Base-by-base conservation (phyloP, 2,113 vertebrate species). In the Hyperopisus bebe region DNA sequence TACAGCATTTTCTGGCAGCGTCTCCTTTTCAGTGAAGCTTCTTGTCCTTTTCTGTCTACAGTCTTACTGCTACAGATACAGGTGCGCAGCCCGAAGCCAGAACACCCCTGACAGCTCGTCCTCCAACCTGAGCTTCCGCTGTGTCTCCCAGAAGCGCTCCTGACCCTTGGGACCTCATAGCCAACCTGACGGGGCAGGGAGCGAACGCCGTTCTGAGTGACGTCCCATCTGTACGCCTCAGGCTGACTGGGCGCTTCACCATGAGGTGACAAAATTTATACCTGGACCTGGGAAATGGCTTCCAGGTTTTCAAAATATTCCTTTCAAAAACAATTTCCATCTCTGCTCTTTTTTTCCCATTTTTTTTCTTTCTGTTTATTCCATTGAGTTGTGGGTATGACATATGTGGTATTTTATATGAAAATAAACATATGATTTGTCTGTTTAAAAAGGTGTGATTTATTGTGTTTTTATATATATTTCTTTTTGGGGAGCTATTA, bases 31-130 rank as follows among this genome's bases (percentile, higher is more conserved):
- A 44, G 27, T 15, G 13, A 47, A 13, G 50, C 77, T 88, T 13
- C 62, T 77, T 27, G 35, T n/a, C 19, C 31, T 11, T 83, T 19
- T 1, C 44, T 90, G 15, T 91, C 46, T 21, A 90, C 92, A 99
- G 98, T 98, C 98, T 47, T 98, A 99, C 86, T 99, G 98, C 94
- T 99, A 99, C 91, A 96, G 98, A 93, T 99, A 99, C 85, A 96
- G 98, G 91, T 99, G 98, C 92, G 98, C 97, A 0, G 98, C 98
- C 1, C 97, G 98, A 0, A 99, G 98, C 89, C 98, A 99, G 90
- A 99, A 99, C 94, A 98, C 97, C 0, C 97, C 97, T 0, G 98
- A 99, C 93, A 99, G 98, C 93, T 98, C 98, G 0, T 95, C 98
- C 0, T 99, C 98, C 0, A 99, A 99, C 89, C 97, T 99, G 92